Base-by-base conservation (phyloP, 1,140 invertebrate genomes). In the Calosoma granatense region DNA sequence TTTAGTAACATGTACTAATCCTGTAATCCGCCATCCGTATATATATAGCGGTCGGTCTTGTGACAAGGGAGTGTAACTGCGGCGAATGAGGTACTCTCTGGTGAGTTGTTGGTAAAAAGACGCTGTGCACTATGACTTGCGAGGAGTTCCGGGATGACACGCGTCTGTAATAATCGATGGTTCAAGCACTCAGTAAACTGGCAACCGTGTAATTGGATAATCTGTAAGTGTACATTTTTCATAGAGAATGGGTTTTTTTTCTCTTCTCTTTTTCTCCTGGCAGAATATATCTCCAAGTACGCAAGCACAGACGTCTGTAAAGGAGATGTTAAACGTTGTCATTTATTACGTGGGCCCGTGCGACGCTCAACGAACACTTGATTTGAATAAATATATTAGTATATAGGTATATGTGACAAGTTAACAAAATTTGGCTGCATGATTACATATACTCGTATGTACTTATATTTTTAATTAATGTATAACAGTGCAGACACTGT, bases 171-270 rank as follows among this genome's bases (percentile, higher is more conserved):
- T 47, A 47, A 47, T 47, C 41, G 41, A 47, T 47, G 41, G 17
- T 17, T 11, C 41, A 17, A 47, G 15, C 41, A 47, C 41, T 47
- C 41, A 47, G 17, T 17, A 47, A 47, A 47, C 41, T 47, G 41
- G 41, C 41, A 47, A 47, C 41, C 41, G 17, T 47, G 41, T 47
- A 47, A 47, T 47, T 47, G 41, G 41, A 47, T 47, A 47, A 47
- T 47, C 41, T 47, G 3, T 47, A 47, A 47, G 41, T 47, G 41
- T 47, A 47, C 41, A 47, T 47, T 47, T 47, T 47, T 47, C 41
- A 47, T 17, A 17, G 41, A 6, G 17, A 36, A 17, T 12, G 3
- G 15, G 17, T 47, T 47, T 47, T 47, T 47, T 47, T 47, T 30
- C 26, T 30, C 6, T 14, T 30, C 14, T 30, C 4, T 30, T 14